Percentiles rank a stretch among this genome's conserved stretches.
phyloP scores from a whole-genome alignment of 2,113 vertebrate species.

The Parus major region DNA sequence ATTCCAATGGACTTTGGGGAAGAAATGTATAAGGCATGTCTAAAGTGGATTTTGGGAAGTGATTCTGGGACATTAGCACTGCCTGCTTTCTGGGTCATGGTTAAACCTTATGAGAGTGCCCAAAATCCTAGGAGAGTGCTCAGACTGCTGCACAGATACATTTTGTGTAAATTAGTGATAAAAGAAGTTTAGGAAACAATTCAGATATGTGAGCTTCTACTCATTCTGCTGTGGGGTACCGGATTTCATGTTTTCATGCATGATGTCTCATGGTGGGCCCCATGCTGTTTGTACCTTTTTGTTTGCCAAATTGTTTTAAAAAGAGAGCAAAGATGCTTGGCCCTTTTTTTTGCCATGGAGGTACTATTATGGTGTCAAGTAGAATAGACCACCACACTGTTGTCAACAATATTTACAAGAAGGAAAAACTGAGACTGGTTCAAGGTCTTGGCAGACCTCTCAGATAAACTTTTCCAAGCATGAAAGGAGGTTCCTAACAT shows the following conservation, averaged over 20 bases:
- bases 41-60: not conserved
- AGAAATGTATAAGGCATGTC: not conserved
- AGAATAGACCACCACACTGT: not conserved
- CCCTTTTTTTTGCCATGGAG: not conserved
- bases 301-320: not conserved
- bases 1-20: not conserved
- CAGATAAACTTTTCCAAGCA: not conserved
- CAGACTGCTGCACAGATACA: not conserved
- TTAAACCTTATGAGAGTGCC: not conserved
- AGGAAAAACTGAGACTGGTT: not conserved
- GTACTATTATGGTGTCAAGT: not conserved
- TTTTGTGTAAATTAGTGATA: not conserved
- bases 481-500: accelerated
- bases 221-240: not conserved
- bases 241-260: not conserved
- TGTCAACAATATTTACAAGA: not conserved
- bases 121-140: not conserved
- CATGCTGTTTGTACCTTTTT: not conserved
- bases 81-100: not conserved
- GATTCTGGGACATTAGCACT: not conserved
- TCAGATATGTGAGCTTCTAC: not conserved
- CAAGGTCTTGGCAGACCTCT: not conserved
- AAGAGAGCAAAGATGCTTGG: not conserved
- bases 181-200: not conserved
- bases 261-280: not conserved